These are phyloP conservation scores for Urosaurus nigricauda DNA, from an alignment of 2,797 vertebrate genomes.

Conservation along the genomic window DNA sequence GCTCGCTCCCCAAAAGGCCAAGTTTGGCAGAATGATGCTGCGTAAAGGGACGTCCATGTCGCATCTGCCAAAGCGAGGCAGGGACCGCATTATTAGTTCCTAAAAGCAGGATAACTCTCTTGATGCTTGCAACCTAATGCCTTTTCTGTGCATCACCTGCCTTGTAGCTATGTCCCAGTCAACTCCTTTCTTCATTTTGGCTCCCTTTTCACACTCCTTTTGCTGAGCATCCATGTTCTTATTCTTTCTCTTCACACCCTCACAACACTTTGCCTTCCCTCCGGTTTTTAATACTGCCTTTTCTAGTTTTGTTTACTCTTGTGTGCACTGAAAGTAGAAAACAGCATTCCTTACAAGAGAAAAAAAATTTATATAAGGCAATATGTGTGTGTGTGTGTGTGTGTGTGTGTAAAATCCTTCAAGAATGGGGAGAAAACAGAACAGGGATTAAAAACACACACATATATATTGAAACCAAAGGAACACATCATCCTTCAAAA, in stretches of 20 bases:
- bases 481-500: slow-evolving; percentile 25
- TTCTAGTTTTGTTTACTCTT: slow-evolving; percentile 44
- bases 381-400: background rate
- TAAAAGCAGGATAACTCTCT: slow-evolving; percentile 20
- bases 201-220: background rate
- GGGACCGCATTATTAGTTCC: slow-evolving; percentile 44
- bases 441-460: too few species aligned
- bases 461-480: slow-evolving; percentile 19
- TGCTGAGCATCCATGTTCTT: slow-evolving; percentile 32
- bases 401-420: background rate
- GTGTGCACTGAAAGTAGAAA: slow-evolving; percentile 14
- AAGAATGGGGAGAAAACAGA: background rate
- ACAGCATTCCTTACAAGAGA: slow-evolving; percentile 44
- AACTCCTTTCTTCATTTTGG: background rate
- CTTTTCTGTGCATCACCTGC: background rate
- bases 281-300: slow-evolving; percentile 36
- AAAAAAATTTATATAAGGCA: slow-evolving; percentile 12
- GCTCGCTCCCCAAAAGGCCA: slow-evolving; percentile 45
- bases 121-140: slow-evolving; percentile 56
- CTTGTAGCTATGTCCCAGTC: slow-evolving; percentile 23
- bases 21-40: slow-evolving; percentile 25
- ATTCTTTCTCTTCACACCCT: slow-evolving; percentile 23
- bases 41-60: slow-evolving; percentile 40
- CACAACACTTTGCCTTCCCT: slow-evolving; percentile 1
- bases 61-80: slow-evolving; percentile 27